Evolutionary conservation across 2,797 vertebrate species (phyloP), one percentile per base, ranked within the genome.

Genomic region (Columba guinea): DNA sequence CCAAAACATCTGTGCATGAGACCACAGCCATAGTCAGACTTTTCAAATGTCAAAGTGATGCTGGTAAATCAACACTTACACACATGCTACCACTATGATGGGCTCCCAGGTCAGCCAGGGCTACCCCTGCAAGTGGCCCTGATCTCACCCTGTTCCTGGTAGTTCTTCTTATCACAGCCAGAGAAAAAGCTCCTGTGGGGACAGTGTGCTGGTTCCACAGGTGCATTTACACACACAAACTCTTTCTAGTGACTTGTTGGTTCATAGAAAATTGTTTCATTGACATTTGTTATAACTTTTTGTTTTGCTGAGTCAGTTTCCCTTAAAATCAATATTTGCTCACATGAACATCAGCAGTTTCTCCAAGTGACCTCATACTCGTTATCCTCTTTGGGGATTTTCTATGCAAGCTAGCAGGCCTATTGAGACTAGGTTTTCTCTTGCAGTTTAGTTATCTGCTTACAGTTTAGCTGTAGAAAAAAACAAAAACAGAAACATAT

Each of bases 61-160:
- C 44, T 87, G 74, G 74, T 89, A 96, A 83, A 93, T 60, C 85
- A 89, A 60, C 56, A 70, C 41, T 37, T 90, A 17, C 63, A 41
- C 0, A 0, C 55, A 21, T 52, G 14, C 48, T 68, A 19, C 65
- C 9, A 55, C 55, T 62, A 0, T 6, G 26, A 56, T 0, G 26
- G 74, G 34, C 39, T 80, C 56, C 20, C 19, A 4, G 69, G 56
- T 91, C 70, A 94, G 34, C 19, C 63, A 37, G 34, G 74, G 84
- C 8, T 49, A 8, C 22, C 7, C 8, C 19, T 9, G 48, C 0
- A 0, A 26, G 35, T 59, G 48, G 22, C 48, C 27, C 37, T 2
- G 0, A 9, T 16, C 51, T 75, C 65, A 59, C 28, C 12, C 24
- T 62, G 8, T 53, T 67, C 65, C 67, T 22, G 34, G 34, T 2